Evolutionary conservation across 2,113 vertebrate genomes (phyloP).

Genomic region (Sinocyclocheilus maitianheensis): DNA sequence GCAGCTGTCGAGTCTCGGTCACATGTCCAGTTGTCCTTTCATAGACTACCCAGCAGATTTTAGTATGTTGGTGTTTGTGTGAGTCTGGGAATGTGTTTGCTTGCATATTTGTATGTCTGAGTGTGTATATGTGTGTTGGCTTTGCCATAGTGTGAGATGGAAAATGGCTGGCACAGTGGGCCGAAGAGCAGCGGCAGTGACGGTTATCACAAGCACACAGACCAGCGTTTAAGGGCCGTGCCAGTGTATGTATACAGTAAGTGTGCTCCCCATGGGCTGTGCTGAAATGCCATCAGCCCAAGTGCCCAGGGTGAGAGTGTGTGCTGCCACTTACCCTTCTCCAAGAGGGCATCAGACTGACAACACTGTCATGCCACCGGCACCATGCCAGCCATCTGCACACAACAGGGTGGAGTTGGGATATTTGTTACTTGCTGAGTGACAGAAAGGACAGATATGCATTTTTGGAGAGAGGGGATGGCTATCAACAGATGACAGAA

Average conservation of each 20-base stretch:
- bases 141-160: slow-evolving; percentile 2
- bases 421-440: slow-evolving; percentile 12
- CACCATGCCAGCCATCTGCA: slow-evolving; percentile 37
- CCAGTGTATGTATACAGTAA: slow-evolving; percentile 35
- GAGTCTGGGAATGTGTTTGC: slow-evolving; percentile 24
- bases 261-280: background rate
- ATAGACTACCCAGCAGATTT: background rate
- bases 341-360: slow-evolving; percentile 30
- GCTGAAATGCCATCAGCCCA: slow-evolving; percentile 37
- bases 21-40: background rate
- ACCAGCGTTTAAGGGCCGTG: slow-evolving; percentile 23
- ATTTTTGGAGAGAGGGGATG: background rate
- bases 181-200: background rate
- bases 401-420: slow-evolving; percentile 8
- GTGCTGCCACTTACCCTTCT: slow-evolving; percentile 41
- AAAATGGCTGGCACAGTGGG: slow-evolving; percentile 17
- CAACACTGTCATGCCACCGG: slow-evolving; percentile 32
- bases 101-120: slow-evolving; percentile 1
- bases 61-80: slow-evolving; percentile 13
- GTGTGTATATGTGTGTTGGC: slow-evolving; percentile 5
- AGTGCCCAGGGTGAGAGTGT: slow-evolving; percentile 37
- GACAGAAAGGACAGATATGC: background rate
- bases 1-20: background rate
- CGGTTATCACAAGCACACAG: slow-evolving; percentile 50
- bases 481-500: background rate